A percentile compares a stretch with the other conserved stretches of the same genome.
Conservation (phyloP, 1,140 invertebrate genomes). For the Heliconius hewitsoni region DNA sequence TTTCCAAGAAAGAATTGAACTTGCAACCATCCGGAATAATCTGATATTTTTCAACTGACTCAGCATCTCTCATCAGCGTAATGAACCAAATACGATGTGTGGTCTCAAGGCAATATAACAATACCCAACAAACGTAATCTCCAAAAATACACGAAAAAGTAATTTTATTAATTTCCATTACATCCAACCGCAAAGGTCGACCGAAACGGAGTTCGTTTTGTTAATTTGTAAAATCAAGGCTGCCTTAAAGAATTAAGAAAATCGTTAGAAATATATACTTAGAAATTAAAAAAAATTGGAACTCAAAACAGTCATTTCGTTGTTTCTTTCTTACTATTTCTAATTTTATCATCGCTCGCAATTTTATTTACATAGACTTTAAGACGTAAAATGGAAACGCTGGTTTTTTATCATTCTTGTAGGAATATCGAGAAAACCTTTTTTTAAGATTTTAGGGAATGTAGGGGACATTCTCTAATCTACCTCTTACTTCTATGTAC, state of each 20-base stretch:
- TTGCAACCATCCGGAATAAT: neutral
- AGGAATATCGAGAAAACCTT: no score
- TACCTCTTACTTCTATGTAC: no score
- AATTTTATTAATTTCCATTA: conserved; percentile 31
- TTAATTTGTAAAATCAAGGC: neutral
- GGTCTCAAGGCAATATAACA: conserved; percentile 20
- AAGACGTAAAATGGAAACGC: no score
- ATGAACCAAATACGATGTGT: neutral
- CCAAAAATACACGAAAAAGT: conserved; percentile 27
- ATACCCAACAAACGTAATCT: conserved; percentile 13
- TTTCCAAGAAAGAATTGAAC: neutral
- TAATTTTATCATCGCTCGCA: no score
- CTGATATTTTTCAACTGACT: neutral
- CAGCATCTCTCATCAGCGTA: neutral
- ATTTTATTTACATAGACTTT: no score
- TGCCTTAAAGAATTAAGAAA: neutral
- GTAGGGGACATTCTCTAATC: no score
- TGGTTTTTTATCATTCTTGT: no score
- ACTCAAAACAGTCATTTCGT: no score
- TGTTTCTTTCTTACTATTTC: no score
- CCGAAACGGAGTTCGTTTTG: neutral
- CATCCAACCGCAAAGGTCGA: neutral
- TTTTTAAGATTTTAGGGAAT: no score
- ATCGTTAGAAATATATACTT: no score
- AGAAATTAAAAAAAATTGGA: no score